Evolutionary conservation across 1,140 invertebrate genomes (phyloP), one percentile per base, ranked within the genome.

Genomic region (Anthonomus grandis): DNA sequence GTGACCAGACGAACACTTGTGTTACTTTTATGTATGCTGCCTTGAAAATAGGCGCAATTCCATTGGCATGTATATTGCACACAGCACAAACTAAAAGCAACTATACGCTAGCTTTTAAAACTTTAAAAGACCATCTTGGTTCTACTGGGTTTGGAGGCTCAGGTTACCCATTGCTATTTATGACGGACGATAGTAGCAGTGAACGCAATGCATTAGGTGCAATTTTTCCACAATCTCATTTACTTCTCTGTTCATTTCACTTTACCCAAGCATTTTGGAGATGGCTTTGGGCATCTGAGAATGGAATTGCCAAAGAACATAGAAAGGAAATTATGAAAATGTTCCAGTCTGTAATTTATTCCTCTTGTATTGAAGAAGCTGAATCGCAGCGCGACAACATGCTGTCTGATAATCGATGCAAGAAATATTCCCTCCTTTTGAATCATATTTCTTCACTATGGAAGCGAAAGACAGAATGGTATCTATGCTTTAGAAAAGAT

Each of bases 61-160:
- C 42, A n/a, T 15, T 46, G 15, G 42, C 42, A 9, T 46, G 42
- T 46, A 46, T 46, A 23, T 15, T 46, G 23, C 42, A 19, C 23
- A 22, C 23, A 21, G 42, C 10, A 17, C 42, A 46, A 15, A 46
- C 19, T 9, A 21, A 25, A 8, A 25, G 19, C 42, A 39, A 39
- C 13, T 39, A 46, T 46, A 46, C 42, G 8, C 23, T 46, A 46
- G 42, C 18, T 46, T 46, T 46, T 15, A 46, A 15, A 4, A 12
- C 23, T 21, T 25, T 46, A 21, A 21, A 25, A 12, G 42, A 46
- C 8, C 10, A 46, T 13, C 17, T 39, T 6, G 37, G 37, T 39
- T n/a, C 19, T 9, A 25, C 18, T 46, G 42, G 42, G 6, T 46
- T 46, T 46, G 42, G 37, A 39, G 37, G 37, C 37, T n/a, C n/a